These are phyloP conservation scores for Clamator glandarius DNA, from an alignment of 2,797 vertebrate species.

Conservation along the genomic window DNA sequence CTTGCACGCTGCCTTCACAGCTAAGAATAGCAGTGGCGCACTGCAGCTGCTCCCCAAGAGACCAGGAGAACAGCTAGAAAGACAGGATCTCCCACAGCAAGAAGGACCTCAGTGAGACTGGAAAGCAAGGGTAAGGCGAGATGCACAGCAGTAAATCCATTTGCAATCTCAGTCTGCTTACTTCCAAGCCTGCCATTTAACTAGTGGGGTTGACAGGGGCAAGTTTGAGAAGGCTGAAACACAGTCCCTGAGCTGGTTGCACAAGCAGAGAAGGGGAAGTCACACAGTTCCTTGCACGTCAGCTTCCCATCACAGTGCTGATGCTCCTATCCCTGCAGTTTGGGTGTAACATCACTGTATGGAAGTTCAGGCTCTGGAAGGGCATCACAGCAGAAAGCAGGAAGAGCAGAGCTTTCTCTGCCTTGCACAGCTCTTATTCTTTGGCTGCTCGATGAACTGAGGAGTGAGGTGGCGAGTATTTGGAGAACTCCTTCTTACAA, in stretches of 20 bases:
- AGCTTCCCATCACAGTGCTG: neutral
- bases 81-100: conserved; percentile 50
- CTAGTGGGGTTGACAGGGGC: neutral
- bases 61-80: conserved; percentile 34
- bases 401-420: neutral
- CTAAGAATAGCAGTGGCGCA: conserved; percentile 71
- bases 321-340: neutral
- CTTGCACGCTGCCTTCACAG: conserved; percentile 36
- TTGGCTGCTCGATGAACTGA: neutral
- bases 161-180: neutral
- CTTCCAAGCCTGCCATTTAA: conserved; percentile 28
- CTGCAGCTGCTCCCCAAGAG: conserved; percentile 68
- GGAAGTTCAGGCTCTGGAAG: neutral
- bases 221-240: neutral
- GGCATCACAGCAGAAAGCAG: neutral
- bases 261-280: neutral
- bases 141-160: neutral
- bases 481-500: neutral
- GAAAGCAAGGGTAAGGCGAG: neutral
- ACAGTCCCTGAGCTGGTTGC: neutral
- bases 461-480: neutral
- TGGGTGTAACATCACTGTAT: neutral
- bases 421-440: neutral
- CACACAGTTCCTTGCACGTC: neutral
- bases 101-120: neutral